phyloP scores from a whole-genome alignment of 2,888 invertebrate species.

The Trissoscelio sp. region DNA sequence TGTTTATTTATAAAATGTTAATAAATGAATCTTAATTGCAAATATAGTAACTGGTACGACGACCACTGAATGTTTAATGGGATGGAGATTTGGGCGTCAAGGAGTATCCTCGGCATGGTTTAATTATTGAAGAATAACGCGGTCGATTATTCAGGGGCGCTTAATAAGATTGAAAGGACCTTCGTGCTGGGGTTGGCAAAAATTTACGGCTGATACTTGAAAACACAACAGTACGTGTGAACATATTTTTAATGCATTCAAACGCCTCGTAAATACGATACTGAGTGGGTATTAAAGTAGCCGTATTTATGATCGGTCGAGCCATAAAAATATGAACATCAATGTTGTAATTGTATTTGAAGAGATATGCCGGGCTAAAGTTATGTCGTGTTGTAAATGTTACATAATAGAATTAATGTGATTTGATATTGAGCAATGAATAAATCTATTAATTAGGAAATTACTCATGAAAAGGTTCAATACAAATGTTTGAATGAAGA shows the following conservation, averaged over 20 bases:
- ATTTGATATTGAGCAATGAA: not conserved
- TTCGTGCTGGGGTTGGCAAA: conserved; percentile 4
- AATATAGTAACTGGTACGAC: conserved; percentile 20
- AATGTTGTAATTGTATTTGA: conserved; percentile 25
- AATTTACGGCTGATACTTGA: conserved; percentile 21
- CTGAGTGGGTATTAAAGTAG: conserved; percentile 17
- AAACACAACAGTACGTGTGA: conserved; percentile 20
- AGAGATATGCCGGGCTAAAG: not conserved
- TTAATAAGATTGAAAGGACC: conserved; percentile 36
- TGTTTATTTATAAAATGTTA: conserved; percentile 20
- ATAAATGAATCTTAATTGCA: conserved; percentile 25
- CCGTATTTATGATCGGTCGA: conserved; percentile 25
- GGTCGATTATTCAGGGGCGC: conserved; percentile 42
- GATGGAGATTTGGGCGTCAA: conserved; percentile 9
- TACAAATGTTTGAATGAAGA: too few relatives aligned
- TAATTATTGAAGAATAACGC: conserved; percentile 42
- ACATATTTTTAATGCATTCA: conserved; percentile 34
- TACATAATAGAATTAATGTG: not conserved
- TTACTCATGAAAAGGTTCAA: too few relatives aligned
- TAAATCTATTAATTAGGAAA: not conserved
- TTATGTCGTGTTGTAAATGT: conserved; percentile 9
- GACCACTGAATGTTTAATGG: conserved; percentile 25
- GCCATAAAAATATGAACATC: conserved; percentile 34
- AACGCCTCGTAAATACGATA: conserved; percentile 38
- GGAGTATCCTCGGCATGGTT: conserved; percentile 14